Percentiles rank a stretch among this genome's conserved stretches.
Evolutionary conservation across 1,140 invertebrate species (phyloP).

Genomic region (Parasteatoda tepidariorum): DNA sequence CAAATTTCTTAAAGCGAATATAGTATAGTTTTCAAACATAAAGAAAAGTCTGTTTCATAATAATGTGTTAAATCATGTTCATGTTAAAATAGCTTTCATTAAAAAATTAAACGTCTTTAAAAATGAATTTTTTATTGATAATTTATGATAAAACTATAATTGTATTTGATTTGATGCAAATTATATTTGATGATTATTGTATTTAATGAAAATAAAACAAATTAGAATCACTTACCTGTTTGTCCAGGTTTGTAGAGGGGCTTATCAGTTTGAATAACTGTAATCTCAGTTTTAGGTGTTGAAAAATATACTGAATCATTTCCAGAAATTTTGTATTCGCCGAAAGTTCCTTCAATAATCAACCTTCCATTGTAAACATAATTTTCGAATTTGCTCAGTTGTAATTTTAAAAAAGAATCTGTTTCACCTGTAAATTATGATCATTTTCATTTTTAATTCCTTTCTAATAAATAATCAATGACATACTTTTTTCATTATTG

Average conservation of each 20-base stretch:
- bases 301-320: constrained; percentile 66
- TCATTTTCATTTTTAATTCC: not conserved
- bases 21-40: no score
- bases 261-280: constrained; percentile 71
- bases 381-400: constrained; percentile 66
- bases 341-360: constrained; percentile 70
- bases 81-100: no score
- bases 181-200: no score
- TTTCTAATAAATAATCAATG: not conserved
- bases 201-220: no score
- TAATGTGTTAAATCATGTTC: no score
- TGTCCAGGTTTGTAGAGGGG: constrained; percentile 77
- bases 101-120: no score
- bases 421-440: constrained; percentile 62
- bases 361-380: constrained; percentile 71
- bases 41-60: no score
- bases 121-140: no score
- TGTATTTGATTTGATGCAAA: no score
- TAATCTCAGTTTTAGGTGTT: constrained; percentile 68
- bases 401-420: constrained; percentile 68
- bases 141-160: no score
- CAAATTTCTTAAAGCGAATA: no score
- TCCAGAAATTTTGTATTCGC: constrained; percentile 71
- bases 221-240: constrained; percentile 66
- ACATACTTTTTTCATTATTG: no score